These are phyloP conservation scores for Sinella curviseta DNA, from an alignment of 1,140 invertebrate species.

Conservation along the genomic window DNA sequence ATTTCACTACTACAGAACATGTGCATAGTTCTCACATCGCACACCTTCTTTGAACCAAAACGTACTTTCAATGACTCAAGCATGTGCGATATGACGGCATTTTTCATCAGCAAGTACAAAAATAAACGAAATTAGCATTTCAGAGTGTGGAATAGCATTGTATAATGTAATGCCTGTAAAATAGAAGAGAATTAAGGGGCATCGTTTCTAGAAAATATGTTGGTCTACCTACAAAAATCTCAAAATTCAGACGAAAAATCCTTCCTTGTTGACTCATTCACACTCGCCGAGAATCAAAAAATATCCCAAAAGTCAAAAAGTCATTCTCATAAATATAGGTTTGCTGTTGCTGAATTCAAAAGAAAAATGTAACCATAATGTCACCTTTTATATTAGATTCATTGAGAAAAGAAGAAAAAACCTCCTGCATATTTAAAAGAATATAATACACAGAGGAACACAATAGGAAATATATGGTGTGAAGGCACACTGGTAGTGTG, in stretches of 20 bases:
- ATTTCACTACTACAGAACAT: too few relatives aligned
- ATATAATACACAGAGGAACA: not conserved
- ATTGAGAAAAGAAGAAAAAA: constrained; percentile 15
- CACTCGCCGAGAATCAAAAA: not conserved
- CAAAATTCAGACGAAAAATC: not conserved
- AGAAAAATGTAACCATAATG: constrained; percentile 6
- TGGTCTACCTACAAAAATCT: too few relatives aligned
- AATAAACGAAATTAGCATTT: too few relatives aligned
- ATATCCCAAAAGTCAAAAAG: constrained; percentile 8
- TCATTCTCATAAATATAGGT: constrained; percentile 3
- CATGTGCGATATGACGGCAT: too few relatives aligned
- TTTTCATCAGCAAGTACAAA: too few relatives aligned
- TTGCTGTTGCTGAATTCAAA: not conserved
- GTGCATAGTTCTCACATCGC: too few relatives aligned
- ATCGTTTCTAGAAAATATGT: too few relatives aligned
- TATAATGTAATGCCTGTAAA: too few relatives aligned
- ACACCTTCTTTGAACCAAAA: too few relatives aligned
- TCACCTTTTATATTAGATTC: constrained; percentile 2
- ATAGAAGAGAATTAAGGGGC: too few relatives aligned
- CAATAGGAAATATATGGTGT: not conserved
- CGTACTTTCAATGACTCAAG: too few relatives aligned
- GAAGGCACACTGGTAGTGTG: not conserved
- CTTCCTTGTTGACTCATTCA: not conserved
- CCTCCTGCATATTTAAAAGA: not conserved
- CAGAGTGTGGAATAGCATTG: too few relatives aligned